Base-by-base conservation (phyloP, 2,113 vertebrate genomes). In the Ia io region DNA sequence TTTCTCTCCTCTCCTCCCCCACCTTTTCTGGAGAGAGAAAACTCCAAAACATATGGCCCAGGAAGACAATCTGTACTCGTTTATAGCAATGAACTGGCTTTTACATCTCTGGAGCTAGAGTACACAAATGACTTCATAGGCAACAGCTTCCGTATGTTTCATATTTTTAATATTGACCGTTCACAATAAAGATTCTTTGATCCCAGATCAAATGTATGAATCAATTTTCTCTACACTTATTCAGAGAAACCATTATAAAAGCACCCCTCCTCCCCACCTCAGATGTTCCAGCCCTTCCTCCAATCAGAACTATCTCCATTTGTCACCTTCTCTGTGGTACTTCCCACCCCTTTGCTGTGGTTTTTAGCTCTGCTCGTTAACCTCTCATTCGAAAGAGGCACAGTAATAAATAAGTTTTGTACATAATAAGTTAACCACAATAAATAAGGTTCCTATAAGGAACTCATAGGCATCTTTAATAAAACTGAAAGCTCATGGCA, bases 121-220 rank as follows among this genome's bases (percentile, higher is more conserved):
- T 92, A 96, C 84, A 85, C 93, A 83, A 92, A 97, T 96, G 96
- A 98, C 97, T 98, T 98, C 96, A 97, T 97, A 97, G 96, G 96
- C 97, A 98, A 96, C 42, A 10, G 94, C 97, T 98, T 97, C 96
- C 95, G 97, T 90, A 93, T 84, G 97, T 97, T 92, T 97, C 94
- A 84, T 93, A 97, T 97, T 98, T 98, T 98, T 97, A 98, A 95
- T 95, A 97, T 84, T 97, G 97, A 77, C 96, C 96, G 59, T 97
- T 97, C 94, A 95, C 96, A 97, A 95, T 98, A 98, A 96, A 96
- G 90, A 95, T 95, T 96, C 97, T 97, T 97, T 98, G 98, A 98
- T 47, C 98, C 94, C 44, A 97, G 97, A 96, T 98, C 96, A 98
- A 98, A 73, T 96, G 94, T 98, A 98, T 97, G 96, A 98, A 97